Base-by-base conservation (phyloP, 2,888 invertebrate genomes). In the Calameuta pallipes region DNA sequence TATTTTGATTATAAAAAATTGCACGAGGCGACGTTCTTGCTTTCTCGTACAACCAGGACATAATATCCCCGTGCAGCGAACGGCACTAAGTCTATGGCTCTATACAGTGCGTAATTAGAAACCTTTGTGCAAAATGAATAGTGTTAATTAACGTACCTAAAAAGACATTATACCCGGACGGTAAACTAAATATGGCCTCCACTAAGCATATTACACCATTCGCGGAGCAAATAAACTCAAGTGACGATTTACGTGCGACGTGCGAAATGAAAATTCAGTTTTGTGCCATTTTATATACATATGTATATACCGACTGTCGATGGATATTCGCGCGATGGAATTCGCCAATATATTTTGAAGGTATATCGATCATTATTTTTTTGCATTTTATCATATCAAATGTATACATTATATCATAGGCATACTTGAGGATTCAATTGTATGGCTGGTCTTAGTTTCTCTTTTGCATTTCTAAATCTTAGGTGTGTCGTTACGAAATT, bases 41-140 rank as follows among this genome's bases (percentile, higher is more conserved):
- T 70, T 41, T 76, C 31, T 30, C 41, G 3, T 41, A 69, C 71
- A 31, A 41, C 77, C 81, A 41, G 88, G 88, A 88, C 88, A 86
- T 88, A 85, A 88, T 86, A 88, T 88, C 85, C 85, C 83, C 84
- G 81, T 71, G 78, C 85, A 80, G 79, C 81, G 84, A 81, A 82
- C 84, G 69, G 77, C 82, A 82, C 86, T 87, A 87, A 88, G 87
- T 89, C 88, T 86, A 84, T 86, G 82, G 84, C 86, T 82, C 84
- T 83, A 83, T 85, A 85, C 85, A 87, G 84, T 85, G 84, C 88
- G 93, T 93, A 93, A 93, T 93, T 93, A 93, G 93, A 92, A 93
- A 93, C 93, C 93, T 93, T 93, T 93, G 93, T 93, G 92, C 92
- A 93, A 93, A 93, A 93, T 93, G 93, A 93, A 93, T 93, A 93